Evolutionary conservation across 2,888 invertebrate species (phyloP).

Genomic region (Parthenolecanium corni): DNA sequence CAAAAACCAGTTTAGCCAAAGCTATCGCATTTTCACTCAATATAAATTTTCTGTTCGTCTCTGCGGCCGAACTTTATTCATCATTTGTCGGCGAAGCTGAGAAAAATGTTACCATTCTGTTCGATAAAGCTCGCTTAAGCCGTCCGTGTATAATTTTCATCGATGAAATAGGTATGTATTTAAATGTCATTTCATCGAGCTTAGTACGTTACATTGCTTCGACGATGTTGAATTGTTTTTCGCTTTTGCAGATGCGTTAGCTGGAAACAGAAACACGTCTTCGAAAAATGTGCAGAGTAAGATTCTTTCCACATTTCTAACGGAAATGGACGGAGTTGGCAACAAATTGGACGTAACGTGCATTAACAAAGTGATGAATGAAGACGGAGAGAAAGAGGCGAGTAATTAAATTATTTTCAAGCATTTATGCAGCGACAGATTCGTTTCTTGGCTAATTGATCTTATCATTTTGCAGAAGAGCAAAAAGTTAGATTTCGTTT

Average conservation of each 20-base stretch:
- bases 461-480: too few species aligned
- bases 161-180: constrained; percentile 48
- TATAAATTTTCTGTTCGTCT: constrained; percentile 41
- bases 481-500: too few species aligned
- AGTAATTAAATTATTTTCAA: too few species aligned
- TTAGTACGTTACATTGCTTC: too few species aligned
- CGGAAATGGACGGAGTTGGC: constrained; percentile 55
- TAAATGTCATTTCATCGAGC: background rate
- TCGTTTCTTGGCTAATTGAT: too few species aligned
- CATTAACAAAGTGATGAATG: background rate
- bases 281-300: constrained; percentile 45
- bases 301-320: constrained; percentile 49
- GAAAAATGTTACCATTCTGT: constrained; percentile 46
- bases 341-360: constrained; percentile 20
- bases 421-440: too few species aligned
- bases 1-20: constrained; percentile 51
- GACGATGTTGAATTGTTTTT: too few species aligned
- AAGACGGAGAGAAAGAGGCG: background rate
- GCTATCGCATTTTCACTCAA: constrained; percentile 46
- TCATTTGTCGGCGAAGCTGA: constrained; percentile 55
- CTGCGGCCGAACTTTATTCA: constrained; percentile 52
- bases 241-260: constrained; percentile 40
- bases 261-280: constrained; percentile 40
- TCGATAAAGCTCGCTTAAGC: constrained; percentile 48
- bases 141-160: constrained; percentile 51